Percentiles rank a stretch among this genome's conserved stretches.
These are phyloP conservation scores for Botia kubotai DNA, from an alignment of 2,797 vertebrate species.

Conservation along the genomic window DNA sequence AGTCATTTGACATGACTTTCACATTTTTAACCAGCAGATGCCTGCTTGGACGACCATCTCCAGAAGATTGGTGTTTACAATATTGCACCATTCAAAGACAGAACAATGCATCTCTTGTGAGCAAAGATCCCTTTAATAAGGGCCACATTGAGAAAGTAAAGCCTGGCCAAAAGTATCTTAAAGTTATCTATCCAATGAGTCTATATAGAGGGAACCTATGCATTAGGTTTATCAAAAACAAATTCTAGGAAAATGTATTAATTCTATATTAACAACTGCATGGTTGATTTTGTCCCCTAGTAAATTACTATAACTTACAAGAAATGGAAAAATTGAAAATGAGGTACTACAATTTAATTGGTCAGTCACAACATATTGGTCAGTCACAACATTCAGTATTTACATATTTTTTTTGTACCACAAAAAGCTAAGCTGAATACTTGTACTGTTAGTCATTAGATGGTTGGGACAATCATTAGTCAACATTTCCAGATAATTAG, in stretches of 20 bases:
- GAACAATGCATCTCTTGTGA: constrained; percentile 60
- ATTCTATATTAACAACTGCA: no score
- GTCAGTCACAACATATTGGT: no score
- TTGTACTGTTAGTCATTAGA: not conserved
- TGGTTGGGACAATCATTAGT: not conserved
- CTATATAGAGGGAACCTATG: not conserved
- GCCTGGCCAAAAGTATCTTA: constrained; percentile 49
- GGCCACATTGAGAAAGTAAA: constrained; percentile 52
- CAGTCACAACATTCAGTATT: not conserved
- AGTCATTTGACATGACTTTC: constrained; percentile 40
- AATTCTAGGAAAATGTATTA: no score
- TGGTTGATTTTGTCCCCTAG: no score
- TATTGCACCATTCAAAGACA: constrained; percentile 46
- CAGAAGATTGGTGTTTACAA: constrained; percentile 52
- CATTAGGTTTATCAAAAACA: constrained; percentile 1
- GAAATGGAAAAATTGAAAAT: not conserved
- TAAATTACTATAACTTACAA: not conserved
- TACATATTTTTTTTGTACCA: not conserved
- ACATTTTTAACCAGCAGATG: constrained; percentile 39
- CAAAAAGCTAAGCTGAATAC: not conserved
- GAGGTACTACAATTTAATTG: not conserved
- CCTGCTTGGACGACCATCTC: constrained; percentile 40
- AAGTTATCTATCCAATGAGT: constrained; percentile 31
- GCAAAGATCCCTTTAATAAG: constrained; percentile 56
- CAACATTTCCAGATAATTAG: not conserved